Evolutionary conservation across 2,888 invertebrate species (phyloP).

Genomic region (Ochropacha duplaris): DNA sequence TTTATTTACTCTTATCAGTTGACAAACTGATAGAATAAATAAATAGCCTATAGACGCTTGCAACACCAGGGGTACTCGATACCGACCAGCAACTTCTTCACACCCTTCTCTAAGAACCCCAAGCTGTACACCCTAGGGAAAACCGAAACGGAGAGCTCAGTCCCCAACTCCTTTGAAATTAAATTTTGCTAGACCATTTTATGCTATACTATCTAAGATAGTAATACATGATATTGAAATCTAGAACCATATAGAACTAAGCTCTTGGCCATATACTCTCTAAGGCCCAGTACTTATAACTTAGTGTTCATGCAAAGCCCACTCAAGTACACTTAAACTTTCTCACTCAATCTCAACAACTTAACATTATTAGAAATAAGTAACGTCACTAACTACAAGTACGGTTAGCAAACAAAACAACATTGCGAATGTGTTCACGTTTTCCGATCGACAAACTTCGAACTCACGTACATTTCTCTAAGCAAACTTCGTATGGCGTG

Average conservation of each 20-base stretch:
- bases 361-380: constrained; percentile 14
- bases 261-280: neutral
- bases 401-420: constrained; percentile 28
- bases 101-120: too few relatives aligned
- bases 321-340: constrained; percentile 5
- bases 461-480: constrained; percentile 36
- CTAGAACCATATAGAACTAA: neutral
- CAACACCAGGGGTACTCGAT: too few relatives aligned
- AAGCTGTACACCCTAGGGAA: too few relatives aligned
- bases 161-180: too few relatives aligned
- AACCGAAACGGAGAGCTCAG: too few relatives aligned
- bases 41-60: too few relatives aligned
- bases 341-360: constrained; percentile 7
- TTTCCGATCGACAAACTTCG: constrained; percentile 35
- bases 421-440: constrained; percentile 41
- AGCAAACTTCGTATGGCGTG: constrained; percentile 15
- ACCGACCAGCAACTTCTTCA: too few relatives aligned
- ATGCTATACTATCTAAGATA: too few relatives aligned
- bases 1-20: too few relatives aligned
- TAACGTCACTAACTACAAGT: constrained; percentile 3
- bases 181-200: too few relatives aligned
- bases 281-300: neutral
- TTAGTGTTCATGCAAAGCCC: neutral
- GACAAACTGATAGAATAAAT: too few relatives aligned
- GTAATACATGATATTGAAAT: too few relatives aligned